Evolutionary conservation across 2,797 vertebrate genomes (phyloP).

Genomic region (Phyllotis vaccarum): DNA sequence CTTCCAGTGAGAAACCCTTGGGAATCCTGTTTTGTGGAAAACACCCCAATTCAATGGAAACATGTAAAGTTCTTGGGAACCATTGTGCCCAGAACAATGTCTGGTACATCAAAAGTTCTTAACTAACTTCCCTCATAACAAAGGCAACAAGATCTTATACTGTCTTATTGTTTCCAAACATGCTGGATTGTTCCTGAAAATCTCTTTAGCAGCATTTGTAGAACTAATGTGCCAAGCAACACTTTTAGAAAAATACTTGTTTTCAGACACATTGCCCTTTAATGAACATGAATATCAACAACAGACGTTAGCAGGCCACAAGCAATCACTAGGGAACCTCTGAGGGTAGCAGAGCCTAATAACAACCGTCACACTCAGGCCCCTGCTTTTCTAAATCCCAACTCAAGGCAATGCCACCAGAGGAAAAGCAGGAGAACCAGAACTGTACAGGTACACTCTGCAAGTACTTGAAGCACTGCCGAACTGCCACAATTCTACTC

Average conservation of each 20-base stretch:
- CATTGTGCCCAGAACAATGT: not conserved
- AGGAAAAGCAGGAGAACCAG: not conserved
- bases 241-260: slow-evolving; percentile 11
- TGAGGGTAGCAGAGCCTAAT: not conserved
- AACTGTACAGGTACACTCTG: not conserved
- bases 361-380: not conserved
- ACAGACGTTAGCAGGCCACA: not conserved
- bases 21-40: slow-evolving; percentile 51
- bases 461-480: not conserved
- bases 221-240: slow-evolving; percentile 15
- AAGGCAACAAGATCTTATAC: not conserved
- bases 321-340: not conserved
- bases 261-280: not conserved
- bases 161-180: not conserved
- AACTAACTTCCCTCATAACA: not conserved
- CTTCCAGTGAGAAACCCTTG: slow-evolving; percentile 35
- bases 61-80: not conserved
- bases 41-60: slow-evolving; percentile 1
- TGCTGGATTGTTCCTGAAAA: not conserved
- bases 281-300: not conserved
- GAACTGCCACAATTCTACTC: not conserved
- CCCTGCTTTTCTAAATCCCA: not conserved
- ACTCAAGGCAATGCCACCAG: not conserved
- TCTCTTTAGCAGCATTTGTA: not conserved
- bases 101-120: not conserved